Base-by-base conservation (phyloP, 2,888 invertebrate genomes). In the Notodonta dromedarius region DNA sequence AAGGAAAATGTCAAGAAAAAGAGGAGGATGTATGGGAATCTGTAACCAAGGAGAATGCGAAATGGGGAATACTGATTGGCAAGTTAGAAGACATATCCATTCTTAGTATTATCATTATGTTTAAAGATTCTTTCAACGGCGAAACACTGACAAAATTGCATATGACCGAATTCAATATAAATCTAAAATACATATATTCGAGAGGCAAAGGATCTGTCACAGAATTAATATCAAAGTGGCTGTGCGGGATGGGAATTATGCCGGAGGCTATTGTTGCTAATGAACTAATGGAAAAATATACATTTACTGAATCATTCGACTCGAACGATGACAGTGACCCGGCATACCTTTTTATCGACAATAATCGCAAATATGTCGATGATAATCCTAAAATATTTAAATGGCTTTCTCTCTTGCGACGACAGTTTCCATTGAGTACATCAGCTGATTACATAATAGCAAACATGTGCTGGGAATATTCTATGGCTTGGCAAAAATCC, bases 391-490 rank as follows among this genome's bases (percentile, higher is more conserved):
- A 91, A 40, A 93, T 96, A 57, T 94, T 96, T 61, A 94, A 95
- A 70, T 94, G 95, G 81, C 80, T 96, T 4, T 94, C 94, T 39
- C 86, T 96, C 35, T 86, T 97, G 62, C 95, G 95, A 57, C 94
- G 94, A 54, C 97, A 97, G 79, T 98, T 98, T 84, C 98, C 98
- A 0, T 96, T 97, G 72, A 98, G 98, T 84, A 94, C 98, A 59
- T 95, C 96, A 61, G 95, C 96, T 0, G 96, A 97, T 77, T 95
- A 96, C 50, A 90, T 99, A 51, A 92, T 98, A 57, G 95, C 97
- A 13, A 98, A 98, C 83, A 96, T 98, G 94, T 96, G 96, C 70
- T 98, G 98, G 98, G 98, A 98, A 85, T 98, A 97, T 83, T 96
- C 97, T 59, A 95, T 97, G 70, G 95, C 95, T 58, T 99, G 98